Conservation (phyloP, 2,797 vertebrate species). For the Melanotaenia maccullochi region DNA sequence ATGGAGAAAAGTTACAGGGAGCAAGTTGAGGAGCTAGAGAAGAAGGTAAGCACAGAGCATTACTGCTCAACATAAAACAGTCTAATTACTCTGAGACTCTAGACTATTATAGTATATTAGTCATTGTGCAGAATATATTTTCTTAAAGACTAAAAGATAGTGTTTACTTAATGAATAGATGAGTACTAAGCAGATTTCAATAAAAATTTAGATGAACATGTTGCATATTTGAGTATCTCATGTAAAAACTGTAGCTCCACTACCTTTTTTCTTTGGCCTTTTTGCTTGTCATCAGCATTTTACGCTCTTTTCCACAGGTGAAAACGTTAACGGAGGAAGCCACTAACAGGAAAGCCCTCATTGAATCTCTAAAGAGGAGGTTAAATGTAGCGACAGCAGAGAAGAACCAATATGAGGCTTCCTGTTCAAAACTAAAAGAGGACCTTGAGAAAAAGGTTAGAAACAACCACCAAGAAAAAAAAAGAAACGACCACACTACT, state of each 20-base stretch:
- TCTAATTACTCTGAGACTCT: conserved; percentile 7
- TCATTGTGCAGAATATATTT: not conserved
- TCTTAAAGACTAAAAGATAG: not conserved
- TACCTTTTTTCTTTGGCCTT: not conserved
- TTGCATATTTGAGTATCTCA: not conserved
- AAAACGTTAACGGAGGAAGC: conserved; percentile 89
- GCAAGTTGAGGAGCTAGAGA: conserved; percentile 87
- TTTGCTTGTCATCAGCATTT: not conserved
- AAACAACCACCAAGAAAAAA: not conserved
- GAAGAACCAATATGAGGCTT: conserved; percentile 86
- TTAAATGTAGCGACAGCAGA: conserved; percentile 85
- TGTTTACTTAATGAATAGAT: not conserved
- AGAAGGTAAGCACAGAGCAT: conserved; percentile 82
- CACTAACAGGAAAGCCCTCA: conserved; percentile 86
- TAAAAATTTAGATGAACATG: not conserved
- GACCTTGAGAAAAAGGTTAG: conserved; percentile 90
- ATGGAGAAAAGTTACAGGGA: conserved; percentile 85
- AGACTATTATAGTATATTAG: not conserved
- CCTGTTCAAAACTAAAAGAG: conserved; percentile 85
- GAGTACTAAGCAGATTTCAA: conserved; percentile 5
- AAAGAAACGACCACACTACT: not conserved
- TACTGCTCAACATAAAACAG: not conserved
- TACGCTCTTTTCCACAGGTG: conserved; percentile 73
- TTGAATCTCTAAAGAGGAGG: conserved; percentile 90
- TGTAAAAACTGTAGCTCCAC: not conserved